Conservation (phyloP, 1,140 invertebrate species). For the Augochlora pura region DNA sequence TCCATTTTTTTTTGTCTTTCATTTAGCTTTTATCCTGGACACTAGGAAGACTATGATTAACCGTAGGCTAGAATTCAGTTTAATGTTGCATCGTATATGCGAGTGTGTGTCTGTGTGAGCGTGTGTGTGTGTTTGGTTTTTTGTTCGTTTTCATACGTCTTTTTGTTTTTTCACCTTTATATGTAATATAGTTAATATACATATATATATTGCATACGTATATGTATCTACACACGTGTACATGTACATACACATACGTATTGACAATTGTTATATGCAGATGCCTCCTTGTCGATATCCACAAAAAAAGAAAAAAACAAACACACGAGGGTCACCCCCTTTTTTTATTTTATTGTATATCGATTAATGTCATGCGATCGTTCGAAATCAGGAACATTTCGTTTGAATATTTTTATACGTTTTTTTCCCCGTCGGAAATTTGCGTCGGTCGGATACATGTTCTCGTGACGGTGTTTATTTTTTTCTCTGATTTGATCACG, state of each 20-base stretch:
- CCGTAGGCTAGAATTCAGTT: conserved; percentile 76
- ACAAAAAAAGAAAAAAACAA: conserved; percentile 40
- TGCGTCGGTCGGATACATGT: neutral
- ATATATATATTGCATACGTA: conserved; percentile 14
- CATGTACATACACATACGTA: conserved; percentile 16
- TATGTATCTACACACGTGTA: conserved; percentile 23
- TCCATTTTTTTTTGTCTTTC: conserved; percentile 39
- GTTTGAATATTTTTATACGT: conserved; percentile 5
- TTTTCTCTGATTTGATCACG: neutral
- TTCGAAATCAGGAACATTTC: conserved; percentile 60
- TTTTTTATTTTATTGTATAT: conserved; percentile 15
- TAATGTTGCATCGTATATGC: conserved; percentile 53
- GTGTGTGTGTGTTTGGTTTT: neutral
- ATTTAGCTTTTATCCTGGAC: conserved; percentile 51
- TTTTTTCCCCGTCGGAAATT: neutral
- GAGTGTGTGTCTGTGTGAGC: neutral
- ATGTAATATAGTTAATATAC: neutral
- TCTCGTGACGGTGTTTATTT: conserved; percentile 21
- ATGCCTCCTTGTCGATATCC: conserved; percentile 35
- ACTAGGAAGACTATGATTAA: conserved; percentile 81
- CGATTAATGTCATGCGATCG: conserved; percentile 26
- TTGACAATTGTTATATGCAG: conserved; percentile 24
- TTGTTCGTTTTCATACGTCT: neutral
- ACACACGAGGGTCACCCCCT: conserved; percentile 29
- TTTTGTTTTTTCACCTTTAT: conserved; percentile 9